These are phyloP conservation scores for Ormyrus pomaceus DNA, from an alignment of 2,888 invertebrate genomes.

Conservation along the genomic window DNA sequence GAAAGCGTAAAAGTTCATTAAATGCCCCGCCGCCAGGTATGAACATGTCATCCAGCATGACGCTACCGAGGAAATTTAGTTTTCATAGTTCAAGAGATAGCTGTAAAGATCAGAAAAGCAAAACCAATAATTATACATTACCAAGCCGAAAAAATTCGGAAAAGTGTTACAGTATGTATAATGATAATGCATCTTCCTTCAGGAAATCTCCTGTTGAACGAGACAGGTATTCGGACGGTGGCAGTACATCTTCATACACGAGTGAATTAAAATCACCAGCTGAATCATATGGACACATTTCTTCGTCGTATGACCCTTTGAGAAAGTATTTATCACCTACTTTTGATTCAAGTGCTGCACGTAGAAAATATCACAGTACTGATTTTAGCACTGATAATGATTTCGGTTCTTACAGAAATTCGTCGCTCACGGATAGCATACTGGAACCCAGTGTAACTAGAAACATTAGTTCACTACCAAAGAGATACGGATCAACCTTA, in stretches of 20 bases:
- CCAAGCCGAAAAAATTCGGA: constrained; percentile 61
- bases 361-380: constrained; percentile 66
- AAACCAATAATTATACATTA: constrained; percentile 51
- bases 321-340: constrained; percentile 68
- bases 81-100: constrained; percentile 66
- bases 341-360: constrained; percentile 59
- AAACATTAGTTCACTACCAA: constrained; percentile 62
- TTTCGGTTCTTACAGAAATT: constrained; percentile 60
- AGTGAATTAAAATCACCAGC: constrained; percentile 63
- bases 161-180: constrained; percentile 64
- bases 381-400: constrained; percentile 65
- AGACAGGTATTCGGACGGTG: constrained; percentile 65
- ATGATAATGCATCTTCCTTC: constrained; percentile 61
- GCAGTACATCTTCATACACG: constrained; percentile 59
- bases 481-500: constrained; percentile 67
- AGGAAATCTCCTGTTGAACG: constrained; percentile 66
- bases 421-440: constrained; percentile 56
- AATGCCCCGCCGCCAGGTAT: constrained; percentile 36
- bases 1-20: constrained; percentile 84
- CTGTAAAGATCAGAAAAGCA: constrained; percentile 33
- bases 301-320: constrained; percentile 66
- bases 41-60: constrained; percentile 63
- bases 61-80: constrained; percentile 75
- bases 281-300: constrained; percentile 26
- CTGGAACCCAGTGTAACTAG: constrained; percentile 59